Evolutionary conservation across 2,888 invertebrate genomes (phyloP).

Genomic region (Blastobasis lacticolella): DNA sequence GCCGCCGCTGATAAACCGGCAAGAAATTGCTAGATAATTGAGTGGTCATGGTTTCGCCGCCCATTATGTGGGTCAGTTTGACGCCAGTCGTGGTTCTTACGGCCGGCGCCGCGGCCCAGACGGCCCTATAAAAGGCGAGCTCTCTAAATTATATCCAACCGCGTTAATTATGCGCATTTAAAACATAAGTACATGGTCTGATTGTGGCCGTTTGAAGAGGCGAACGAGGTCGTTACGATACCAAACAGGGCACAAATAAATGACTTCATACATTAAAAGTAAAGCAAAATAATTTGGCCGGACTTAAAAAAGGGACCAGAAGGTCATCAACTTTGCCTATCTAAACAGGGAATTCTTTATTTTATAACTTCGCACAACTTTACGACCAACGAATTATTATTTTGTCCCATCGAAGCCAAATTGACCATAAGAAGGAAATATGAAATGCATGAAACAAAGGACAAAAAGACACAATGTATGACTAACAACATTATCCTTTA

Average conservation of each 20-base stretch:
- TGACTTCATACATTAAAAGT: too few relatives aligned
- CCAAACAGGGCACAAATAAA: not conserved
- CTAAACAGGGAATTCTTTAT: not conserved
- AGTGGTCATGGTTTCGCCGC: conserved; percentile 9
- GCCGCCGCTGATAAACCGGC: conserved; percentile 6
- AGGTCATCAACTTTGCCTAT: not conserved
- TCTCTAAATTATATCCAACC: conserved; percentile 8
- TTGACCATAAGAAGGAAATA: too few relatives aligned
- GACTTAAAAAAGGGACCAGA: not conserved
- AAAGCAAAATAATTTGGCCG: too few relatives aligned
- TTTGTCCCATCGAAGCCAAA: too few relatives aligned
- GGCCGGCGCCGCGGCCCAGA: conserved; percentile 6
- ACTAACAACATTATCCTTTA: too few relatives aligned
- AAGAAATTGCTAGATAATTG: conserved; percentile 9
- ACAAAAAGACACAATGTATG: too few relatives aligned
- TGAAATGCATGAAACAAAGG: too few relatives aligned
- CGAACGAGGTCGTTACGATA: not conserved
- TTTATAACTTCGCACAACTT: too few relatives aligned
- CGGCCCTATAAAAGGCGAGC: conserved; percentile 10
- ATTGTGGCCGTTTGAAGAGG: conserved; percentile 3
- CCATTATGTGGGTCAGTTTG: conserved; percentile 16
- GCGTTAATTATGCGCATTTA: conserved; percentile 14
- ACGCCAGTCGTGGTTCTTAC: conserved; percentile 3
- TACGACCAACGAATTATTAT: too few relatives aligned
- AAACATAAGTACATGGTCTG: conserved; percentile 10